Evolutionary conservation across 2,797 vertebrate species (phyloP), one percentile per base, ranked within the genome.

Genomic region (Euphonia xanthogaster): DNA sequence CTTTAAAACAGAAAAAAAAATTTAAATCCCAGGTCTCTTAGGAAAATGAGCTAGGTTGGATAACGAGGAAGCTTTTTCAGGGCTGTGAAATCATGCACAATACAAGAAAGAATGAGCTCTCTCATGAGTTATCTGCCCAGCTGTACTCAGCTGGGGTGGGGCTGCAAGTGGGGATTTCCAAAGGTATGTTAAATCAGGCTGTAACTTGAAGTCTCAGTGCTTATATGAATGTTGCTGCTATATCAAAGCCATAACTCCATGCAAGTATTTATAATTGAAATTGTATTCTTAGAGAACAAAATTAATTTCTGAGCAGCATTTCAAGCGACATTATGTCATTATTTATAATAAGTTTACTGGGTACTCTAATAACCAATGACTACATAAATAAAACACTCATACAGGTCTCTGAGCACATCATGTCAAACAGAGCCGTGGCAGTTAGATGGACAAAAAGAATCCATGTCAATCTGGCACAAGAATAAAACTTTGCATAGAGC

Each of bases 71-170:
- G 67, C 45, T 57, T 87, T 83, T 83, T 66, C 60, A 66, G 58
- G 68, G 37, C 63, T 78, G 45, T 91, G 71, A 70, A 96, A 71
- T 66, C 4, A 42, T 40, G 10, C 53, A 45, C 70, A 60, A 27
- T 71, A 50, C 14, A 60, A 94, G 79, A 77, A 79, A 88, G 61
- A 35, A 51, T 22, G 81, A 86, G 30, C 74, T 73, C 51, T 75
- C 92, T 10, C 23, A 44, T 61, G 89, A 91, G 47, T 91, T 87
- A 93, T 83, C 85, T 95, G 88, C 63, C 91, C 97, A 97, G 97
- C 95, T 98, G 96, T 87, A 66, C 48, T 90, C 93, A 94, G 96
- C 96, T 96, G 96, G 93, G 94, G 95, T 91, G 86, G 68, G 80
- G 90, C 86, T 90, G 68, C 70, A 72, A 14, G 21, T 33, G 88